Conservation (phyloP, 2,888 invertebrate species). For the Oscheius sp. region DNA sequence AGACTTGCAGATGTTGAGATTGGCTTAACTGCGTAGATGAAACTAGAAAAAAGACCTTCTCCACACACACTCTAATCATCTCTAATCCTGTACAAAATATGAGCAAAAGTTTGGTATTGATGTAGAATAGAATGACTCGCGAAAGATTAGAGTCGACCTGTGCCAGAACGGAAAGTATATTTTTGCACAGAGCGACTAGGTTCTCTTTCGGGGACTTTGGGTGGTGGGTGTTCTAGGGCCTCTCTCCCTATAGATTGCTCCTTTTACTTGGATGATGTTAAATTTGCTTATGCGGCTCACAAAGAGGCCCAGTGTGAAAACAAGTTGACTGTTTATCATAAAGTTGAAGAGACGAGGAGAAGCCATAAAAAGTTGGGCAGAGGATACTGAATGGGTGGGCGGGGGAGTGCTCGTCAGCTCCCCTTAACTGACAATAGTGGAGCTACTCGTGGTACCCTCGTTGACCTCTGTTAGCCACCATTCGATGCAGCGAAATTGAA, state of each 20-base stretch:
- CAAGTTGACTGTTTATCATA: too few species aligned
- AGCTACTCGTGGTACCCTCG: conserved; percentile 4
- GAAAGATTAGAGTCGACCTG: not conserved
- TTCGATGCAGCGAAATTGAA: conserved; percentile 35
- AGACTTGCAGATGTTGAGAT: not conserved
- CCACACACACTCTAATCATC: not conserved
- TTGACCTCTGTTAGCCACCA: conserved; percentile 34
- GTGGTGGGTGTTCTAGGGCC: not conserved
- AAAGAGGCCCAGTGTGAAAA: too few species aligned
- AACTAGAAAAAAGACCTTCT: not conserved
- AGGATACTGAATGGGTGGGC: conserved; percentile 6
- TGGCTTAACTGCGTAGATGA: conserved; percentile 3
- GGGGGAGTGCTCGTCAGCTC: conserved; percentile 1
- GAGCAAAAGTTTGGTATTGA: not conserved
- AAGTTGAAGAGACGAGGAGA: not conserved
- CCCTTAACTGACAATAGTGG: conserved; percentile 13
- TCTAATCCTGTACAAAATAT: conserved; percentile 3
- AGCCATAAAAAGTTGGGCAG: conserved; percentile 28
- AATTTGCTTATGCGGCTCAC: too few species aligned
- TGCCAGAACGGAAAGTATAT: conserved; percentile 22
- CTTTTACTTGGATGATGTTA: not conserved
- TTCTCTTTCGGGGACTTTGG: too few species aligned
- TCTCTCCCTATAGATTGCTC: conserved; percentile 25
- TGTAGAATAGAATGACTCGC: not conserved
- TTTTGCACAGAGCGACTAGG: conserved; percentile 23